Evolutionary conservation across 2,888 invertebrate genomes (phyloP).

Genomic region (Epiblema foenella): DNA sequence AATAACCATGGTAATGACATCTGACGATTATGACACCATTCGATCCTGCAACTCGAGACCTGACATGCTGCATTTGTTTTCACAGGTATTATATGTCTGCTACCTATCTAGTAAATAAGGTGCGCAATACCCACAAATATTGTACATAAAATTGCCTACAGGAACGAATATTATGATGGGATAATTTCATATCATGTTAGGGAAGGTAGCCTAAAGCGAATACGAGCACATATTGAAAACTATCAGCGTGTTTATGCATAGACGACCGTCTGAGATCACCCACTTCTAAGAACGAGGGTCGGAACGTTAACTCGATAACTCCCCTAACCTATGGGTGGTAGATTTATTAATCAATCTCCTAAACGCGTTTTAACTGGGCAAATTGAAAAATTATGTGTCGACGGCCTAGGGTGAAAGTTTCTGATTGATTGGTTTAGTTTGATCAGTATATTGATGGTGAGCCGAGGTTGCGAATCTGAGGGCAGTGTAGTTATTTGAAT

Average conservation of each 20-base stretch:
- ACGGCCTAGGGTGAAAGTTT: slow-evolving; percentile 56
- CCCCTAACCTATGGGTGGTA: slow-evolving; percentile 62
- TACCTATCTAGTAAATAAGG: too few species aligned
- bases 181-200: background rate
- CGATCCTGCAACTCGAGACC: background rate
- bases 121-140: background rate
- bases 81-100: too few species aligned
- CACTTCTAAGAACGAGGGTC: slow-evolving; percentile 49
- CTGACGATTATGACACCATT: slow-evolving; percentile 7
- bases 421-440: slow-evolving; percentile 44
- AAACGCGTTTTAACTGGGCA: slow-evolving; percentile 76
- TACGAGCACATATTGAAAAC: slow-evolving; percentile 16
- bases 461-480: slow-evolving; percentile 13
- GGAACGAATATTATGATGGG: background rate
- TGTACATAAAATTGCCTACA: background rate
- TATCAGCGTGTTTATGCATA: slow-evolving; percentile 22
- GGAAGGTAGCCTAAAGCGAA: background rate
- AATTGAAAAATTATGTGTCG: slow-evolving; percentile 79
- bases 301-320: slow-evolving; percentile 73
- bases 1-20: slow-evolving; percentile 43
- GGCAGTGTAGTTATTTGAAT: slow-evolving; percentile 23
- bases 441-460: slow-evolving; percentile 42
- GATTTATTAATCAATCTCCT: slow-evolving; percentile 84
- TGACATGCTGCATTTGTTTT: too few species aligned
- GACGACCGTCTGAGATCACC: slow-evolving; percentile 50